Base-by-base conservation (phyloP, 2,113 vertebrate species). In the Irena cyanogastra region DNA sequence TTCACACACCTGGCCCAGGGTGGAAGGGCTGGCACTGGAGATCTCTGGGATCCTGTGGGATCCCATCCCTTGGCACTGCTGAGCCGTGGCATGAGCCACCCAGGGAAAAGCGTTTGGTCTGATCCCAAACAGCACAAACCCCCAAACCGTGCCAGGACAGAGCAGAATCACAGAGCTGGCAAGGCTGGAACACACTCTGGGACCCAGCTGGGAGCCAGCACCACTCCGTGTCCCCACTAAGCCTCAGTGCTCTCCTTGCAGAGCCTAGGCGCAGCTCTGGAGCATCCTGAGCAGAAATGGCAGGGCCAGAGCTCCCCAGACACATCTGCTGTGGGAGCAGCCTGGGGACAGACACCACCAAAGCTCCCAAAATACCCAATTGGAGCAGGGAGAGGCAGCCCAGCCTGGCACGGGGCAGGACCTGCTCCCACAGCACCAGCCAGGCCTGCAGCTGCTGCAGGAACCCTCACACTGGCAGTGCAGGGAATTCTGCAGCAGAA, bases 81-180 rank as follows among this genome's bases (percentile, higher is more conserved):
- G 5, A 7, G 35, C 53, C 18, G 13, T 0, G 1, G 66, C 57
- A 41, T 14, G 68, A 31, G 15, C 23, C 17, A 4, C 11, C 11
- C 64, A 13, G 50, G 60, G 31, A 22, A 50, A 9, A 78, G 10
- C 0, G 1, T 14, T 45, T 2, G 1, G 16, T 9, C 4, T 15
- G 20, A 28, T 11, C 70, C 22, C 16, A 0, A 2, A 15, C 0
- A 3, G 35, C 4, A 8, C 56, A 42, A 39, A 69, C 6, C 35
- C 77, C 19, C 53, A n/a, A 27, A 20, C 6, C 39, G n/a, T 1
- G 33, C 53, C 1, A 3, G 2, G 26, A 6, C 0, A 3, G 15
- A 7, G 13, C 7, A 21, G 26, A 35, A 13, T 1, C 45, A 5
- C 20, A 13, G 45, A 2, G 3, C 1, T 30, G 54, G 31, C 21